Percentiles rank a stretch among this genome's conserved stretches.
These are phyloP conservation scores for Chaetops frenatus DNA, from an alignment of 2,113 vertebrate species.

Conservation along the genomic window DNA sequence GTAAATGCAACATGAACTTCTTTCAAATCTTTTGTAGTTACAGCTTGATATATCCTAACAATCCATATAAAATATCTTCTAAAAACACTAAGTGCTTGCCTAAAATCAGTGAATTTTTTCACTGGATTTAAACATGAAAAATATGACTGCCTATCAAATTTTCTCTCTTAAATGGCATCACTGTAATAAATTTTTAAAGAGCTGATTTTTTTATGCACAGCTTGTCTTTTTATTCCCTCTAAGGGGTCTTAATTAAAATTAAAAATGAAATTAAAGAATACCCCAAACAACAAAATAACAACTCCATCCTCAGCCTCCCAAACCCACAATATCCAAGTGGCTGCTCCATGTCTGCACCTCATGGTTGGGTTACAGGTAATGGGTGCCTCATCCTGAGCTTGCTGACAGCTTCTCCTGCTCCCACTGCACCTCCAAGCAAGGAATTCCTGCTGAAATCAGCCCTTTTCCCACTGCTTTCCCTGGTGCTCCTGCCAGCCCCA, in stretches of 20 bases:
- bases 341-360: background rate
- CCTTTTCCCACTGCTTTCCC: background rate
- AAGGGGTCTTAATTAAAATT: background rate
- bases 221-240: background rate
- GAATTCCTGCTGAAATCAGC: background rate
- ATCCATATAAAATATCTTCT: background rate
- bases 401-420: background rate
- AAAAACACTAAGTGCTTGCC: background rate
- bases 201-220: background rate
- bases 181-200: background rate
- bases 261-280: background rate
- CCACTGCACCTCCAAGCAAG: background rate
- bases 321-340: background rate
- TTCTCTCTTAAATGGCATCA: background rate
- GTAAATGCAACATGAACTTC: background rate
- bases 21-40: background rate
- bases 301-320: background rate
- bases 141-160: background rate
- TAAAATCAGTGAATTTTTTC: background rate
- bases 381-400: background rate
- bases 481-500: background rate
- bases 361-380: rapidly evolving
- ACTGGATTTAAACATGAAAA: background rate
- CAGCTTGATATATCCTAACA: background rate
- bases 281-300: background rate